A percentile compares a stretch with the other conserved stretches of the same genome.
phyloP scores from a whole-genome alignment of 2,113 vertebrate species.

The Myodes glareolus region DNA sequence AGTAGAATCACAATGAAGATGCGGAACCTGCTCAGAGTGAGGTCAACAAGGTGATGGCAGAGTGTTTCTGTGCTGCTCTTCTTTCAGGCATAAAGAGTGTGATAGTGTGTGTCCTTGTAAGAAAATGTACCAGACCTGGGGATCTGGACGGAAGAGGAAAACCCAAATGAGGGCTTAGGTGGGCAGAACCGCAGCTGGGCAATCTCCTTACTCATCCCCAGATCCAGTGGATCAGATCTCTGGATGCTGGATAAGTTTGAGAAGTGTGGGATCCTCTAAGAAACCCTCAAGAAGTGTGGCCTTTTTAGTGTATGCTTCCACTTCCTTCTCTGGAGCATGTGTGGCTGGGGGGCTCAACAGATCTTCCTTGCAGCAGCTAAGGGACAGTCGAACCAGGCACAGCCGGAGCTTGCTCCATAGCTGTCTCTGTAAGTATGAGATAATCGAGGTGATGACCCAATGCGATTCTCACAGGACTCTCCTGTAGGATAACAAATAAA shows the following conservation, averaged over 20 bases:
- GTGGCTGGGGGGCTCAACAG: background rate
- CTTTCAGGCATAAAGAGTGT: background rate
- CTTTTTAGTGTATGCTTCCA: background rate
- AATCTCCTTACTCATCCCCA: background rate
- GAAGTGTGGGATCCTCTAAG: background rate
- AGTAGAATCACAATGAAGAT: constrained; percentile 59
- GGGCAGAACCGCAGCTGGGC: background rate
- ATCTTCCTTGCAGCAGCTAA: background rate
- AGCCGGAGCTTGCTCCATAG: background rate
- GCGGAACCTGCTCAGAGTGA: background rate
- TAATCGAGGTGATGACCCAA: background rate
- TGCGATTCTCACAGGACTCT: background rate
- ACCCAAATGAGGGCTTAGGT: background rate
- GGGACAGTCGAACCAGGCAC: background rate
- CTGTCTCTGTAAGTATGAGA: background rate
- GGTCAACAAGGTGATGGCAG: constrained; percentile 1
- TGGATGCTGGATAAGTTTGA: background rate
- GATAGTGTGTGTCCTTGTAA: background rate
- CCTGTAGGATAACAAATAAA: background rate
- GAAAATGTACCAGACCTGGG: background rate
- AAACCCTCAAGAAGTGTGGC: background rate
- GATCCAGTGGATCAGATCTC: background rate
- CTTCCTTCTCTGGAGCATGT: background rate
- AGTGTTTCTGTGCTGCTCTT: background rate
- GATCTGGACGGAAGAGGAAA: background rate